Conservation (phyloP, 2,797 vertebrate species). For the Varecia variegata region DNA sequence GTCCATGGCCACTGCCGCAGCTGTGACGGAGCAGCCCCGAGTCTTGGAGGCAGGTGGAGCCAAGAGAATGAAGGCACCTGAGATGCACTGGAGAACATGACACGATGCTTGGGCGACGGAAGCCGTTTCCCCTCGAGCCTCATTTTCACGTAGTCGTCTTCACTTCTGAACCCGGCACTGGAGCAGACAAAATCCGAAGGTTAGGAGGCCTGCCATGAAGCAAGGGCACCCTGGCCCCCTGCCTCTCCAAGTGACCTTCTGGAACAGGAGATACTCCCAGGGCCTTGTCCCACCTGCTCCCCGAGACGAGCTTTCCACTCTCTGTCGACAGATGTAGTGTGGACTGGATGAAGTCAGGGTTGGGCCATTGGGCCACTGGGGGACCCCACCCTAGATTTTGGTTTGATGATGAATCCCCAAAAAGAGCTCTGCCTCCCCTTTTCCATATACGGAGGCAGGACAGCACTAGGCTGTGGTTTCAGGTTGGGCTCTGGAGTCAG, state of each 20-base stretch:
- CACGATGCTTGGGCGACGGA: background rate
- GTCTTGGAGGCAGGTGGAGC: background rate
- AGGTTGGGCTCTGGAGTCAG: background rate
- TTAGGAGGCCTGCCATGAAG: background rate
- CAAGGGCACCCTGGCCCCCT: background rate
- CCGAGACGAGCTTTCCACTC: background rate
- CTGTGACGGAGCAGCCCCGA: background rate
- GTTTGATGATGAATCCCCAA: background rate
- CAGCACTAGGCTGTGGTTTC: background rate
- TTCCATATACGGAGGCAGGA: background rate
- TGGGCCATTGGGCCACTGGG: background rate
- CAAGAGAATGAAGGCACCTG: background rate
- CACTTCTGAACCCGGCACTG: background rate
- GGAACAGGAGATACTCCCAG: background rate
- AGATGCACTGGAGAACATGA: background rate
- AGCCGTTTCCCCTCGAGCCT: background rate
- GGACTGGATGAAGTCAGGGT: background rate
- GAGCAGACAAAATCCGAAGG: background rate
- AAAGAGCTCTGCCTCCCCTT: background rate
- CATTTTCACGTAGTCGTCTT: background rate
- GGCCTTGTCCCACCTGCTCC: background rate
- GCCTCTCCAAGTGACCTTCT: background rate
- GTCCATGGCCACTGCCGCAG: accelerated
- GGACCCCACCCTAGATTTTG: background rate
- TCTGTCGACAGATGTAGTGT: background rate